Conservation (phyloP, 2,888 invertebrate species). For the Saturnia pavonia region DNA sequence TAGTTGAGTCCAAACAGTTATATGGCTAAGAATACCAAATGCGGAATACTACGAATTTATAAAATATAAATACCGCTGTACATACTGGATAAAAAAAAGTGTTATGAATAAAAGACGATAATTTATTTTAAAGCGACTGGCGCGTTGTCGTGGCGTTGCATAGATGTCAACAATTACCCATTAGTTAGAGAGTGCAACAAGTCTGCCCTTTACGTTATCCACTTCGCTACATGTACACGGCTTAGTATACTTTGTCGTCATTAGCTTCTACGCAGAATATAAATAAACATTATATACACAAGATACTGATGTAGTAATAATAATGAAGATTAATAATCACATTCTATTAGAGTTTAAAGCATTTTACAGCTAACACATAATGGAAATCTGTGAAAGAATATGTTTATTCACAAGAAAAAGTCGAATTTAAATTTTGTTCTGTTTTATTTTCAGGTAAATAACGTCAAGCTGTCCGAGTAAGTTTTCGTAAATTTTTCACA, state of each 20-base stretch:
- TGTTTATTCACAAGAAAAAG: background rate
- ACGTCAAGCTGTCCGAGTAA: background rate
- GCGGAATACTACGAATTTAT: no score
- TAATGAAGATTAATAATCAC: background rate
- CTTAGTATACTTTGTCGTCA: constrained; percentile 23
- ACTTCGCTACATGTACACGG: constrained; percentile 37
- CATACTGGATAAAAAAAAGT: background rate
- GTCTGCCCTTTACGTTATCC: constrained; percentile 43
- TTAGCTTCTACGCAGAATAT: background rate
- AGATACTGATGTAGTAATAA: background rate
- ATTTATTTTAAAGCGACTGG: constrained; percentile 17
- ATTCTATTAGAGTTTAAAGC: background rate
- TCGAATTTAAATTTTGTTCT: constrained; percentile 20
- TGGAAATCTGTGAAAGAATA: no score
- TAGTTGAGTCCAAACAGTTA: no score
- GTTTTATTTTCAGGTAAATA: constrained; percentile 46
- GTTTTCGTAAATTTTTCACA: background rate
- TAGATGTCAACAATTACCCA: constrained; percentile 37
- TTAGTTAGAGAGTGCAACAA: constrained; percentile 41
- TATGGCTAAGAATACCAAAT: no score
- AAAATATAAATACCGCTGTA: background rate
- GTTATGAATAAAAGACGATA: background rate
- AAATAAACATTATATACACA: background rate
- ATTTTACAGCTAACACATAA: background rate
- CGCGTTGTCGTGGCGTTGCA: constrained; percentile 27